Percentiles rank a stretch among this genome's conserved stretches.
Evolutionary conservation across 35 echinoderm and acorn worm genomes (phyloP).

Genomic region (Lytechinus variegatus): DNA sequence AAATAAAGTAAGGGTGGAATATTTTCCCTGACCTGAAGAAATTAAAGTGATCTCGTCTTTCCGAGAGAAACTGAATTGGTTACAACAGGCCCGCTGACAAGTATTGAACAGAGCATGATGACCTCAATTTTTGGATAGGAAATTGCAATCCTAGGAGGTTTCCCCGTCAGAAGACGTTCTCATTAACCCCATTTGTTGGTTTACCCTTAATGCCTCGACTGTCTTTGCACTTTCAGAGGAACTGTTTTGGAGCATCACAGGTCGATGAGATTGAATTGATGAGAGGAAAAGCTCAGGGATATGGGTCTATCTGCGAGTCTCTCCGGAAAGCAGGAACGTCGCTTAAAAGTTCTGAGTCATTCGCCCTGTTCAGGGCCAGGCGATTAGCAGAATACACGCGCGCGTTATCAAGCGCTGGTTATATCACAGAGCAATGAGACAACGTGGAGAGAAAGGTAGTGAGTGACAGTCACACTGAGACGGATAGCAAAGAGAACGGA

Average conservation of each 20-base stretch:
- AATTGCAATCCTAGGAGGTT: not conserved
- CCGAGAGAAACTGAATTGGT: not conserved
- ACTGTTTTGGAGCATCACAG: not conserved
- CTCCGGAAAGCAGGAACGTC: not conserved
- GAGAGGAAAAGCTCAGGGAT: not conserved
- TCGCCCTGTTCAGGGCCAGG: not conserved
- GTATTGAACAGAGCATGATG: not conserved
- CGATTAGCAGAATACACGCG: not conserved
- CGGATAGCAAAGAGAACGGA: not conserved
- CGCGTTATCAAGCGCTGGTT: not conserved
- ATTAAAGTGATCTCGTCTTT: not conserved
- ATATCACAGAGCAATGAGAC: not conserved
- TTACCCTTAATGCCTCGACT: not conserved
- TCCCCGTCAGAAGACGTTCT: not conserved
- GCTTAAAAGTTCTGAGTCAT: slow-evolving; percentile 4
- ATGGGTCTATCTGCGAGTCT: not conserved
- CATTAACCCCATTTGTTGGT: not conserved
- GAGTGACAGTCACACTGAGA: not conserved
- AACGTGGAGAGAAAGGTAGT: not conserved
- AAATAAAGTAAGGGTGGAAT: too few relatives aligned
- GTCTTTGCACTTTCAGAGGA: not conserved
- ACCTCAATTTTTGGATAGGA: not conserved
- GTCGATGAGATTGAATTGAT: not conserved
- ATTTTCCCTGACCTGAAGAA: too few relatives aligned
- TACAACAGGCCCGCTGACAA: too few relatives aligned